Base-by-base conservation (phyloP, 1,140 invertebrate species). In the Portunus trituberculatus region DNA sequence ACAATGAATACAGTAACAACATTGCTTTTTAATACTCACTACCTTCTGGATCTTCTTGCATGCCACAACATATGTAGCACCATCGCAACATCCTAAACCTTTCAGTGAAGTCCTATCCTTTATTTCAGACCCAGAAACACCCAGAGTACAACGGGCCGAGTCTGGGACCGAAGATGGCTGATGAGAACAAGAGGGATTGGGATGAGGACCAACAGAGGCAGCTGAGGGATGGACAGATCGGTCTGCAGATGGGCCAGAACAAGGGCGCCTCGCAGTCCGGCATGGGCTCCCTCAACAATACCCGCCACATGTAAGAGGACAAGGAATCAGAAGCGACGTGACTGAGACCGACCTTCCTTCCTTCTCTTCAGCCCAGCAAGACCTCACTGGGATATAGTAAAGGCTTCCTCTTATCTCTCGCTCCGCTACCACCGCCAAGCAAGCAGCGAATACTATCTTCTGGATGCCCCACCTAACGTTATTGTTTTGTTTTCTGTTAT, bases 241-340 rank as follows among this genome's bases (percentile, higher is more conserved):
- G 98, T 96, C 97, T 99, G 16, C 99, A 99, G 97, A 99, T 99
- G 98, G 99, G 99, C 32, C 99, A 98, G 97, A 99, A 99, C 97
- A 99, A 99, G 96, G 98, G 98, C 25, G 97, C 97, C 86, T 97
- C 97, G 29, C 97, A 97, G 96, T 97, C 98, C 83, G 98, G 98
- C 4, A 98, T 98, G 93, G 98, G 98, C 94, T 98, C 98, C 93
- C 99, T 99, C 97, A 99, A 99, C 96, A 99, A 99, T 97, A 99
- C 98, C n/a, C 98, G 98, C 96, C 98, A 99, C 97, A 99, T 99
- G 98, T 99, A 98, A 98, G 97, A 31, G 6, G n/a, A 88, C 8
- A 20, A 87, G n/a, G 76, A 20, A 67, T 39, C 2, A 67, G 76
- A 28, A 45, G 28, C 45, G 31, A 4, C 84, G 88, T 29, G 45